A percentile compares a stretch with the other conserved stretches of the same genome.
phyloP scores from a whole-genome alignment of 2,797 vertebrate genomes.

The Coregonus sp. region DNA sequence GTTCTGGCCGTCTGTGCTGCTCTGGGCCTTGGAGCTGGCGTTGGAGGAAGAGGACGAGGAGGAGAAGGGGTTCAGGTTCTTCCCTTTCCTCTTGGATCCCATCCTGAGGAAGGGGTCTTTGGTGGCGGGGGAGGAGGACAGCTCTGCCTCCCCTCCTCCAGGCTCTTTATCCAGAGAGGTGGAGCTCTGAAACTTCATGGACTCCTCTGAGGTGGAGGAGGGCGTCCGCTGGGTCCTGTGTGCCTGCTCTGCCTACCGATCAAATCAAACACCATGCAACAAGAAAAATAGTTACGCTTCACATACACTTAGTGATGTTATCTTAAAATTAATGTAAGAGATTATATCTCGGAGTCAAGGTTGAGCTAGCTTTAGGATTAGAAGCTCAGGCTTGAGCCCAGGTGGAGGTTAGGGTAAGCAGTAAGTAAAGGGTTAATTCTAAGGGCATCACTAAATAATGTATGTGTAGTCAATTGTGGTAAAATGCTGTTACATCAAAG shows the following conservation, averaged over 20 bases:
- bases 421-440: neutral
- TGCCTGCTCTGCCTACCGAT: constrained; percentile 35
- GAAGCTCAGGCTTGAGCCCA: neutral
- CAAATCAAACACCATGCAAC: neutral
- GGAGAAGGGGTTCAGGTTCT: constrained; percentile 79
- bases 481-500: no score
- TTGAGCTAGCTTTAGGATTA: neutral
- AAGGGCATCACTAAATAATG: neutral
- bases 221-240: constrained; percentile 52
- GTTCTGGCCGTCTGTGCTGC: constrained; percentile 72
- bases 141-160: constrained; percentile 64
- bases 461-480: no score
- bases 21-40: constrained; percentile 69
- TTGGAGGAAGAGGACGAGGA: constrained; percentile 56
- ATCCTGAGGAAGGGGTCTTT: constrained; percentile 85
- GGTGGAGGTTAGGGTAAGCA: neutral
- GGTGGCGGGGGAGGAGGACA: constrained; percentile 80
- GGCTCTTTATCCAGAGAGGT: constrained; percentile 75
- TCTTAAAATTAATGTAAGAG: neutral
- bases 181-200: constrained; percentile 70
- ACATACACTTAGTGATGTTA: neutral
- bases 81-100: constrained; percentile 84
- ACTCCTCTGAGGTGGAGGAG: constrained; percentile 72
- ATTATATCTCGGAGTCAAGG: neutral
- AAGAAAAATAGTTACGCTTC: neutral